Percentiles rank a stretch among this genome's conserved stretches.
phyloP scores from a whole-genome alignment of 2,797 vertebrate genomes.

The Acanthiza pusilla region DNA sequence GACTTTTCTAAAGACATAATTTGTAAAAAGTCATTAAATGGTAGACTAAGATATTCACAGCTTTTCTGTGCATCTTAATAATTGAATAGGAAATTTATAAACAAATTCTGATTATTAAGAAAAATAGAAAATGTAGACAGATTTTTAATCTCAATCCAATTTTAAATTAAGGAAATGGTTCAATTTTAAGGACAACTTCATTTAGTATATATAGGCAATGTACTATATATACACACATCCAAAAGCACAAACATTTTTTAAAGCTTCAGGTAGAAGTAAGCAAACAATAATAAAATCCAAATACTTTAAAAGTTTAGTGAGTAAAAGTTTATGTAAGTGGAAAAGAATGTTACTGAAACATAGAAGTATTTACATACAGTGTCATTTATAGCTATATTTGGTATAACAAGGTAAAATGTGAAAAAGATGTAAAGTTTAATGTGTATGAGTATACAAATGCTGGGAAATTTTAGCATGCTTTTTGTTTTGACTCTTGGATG shows the following conservation, averaged over 20 bases:
- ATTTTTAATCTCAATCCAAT: not conserved
- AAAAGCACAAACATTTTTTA: not conserved
- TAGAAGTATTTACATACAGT: not conserved
- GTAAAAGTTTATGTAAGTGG: not conserved
- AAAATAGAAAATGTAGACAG: not conserved
- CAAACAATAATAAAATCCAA: not conserved
- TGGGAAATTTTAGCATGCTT: not conserved
- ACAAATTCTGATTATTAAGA: not conserved
- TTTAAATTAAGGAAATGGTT: not conserved
- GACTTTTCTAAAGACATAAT: not conserved
- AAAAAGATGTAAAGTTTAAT: not conserved
- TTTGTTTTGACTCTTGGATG: not conserved
- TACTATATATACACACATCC: rapidly evolving
- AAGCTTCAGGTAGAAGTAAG: rapidly evolving
- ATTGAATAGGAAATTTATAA: not conserved
- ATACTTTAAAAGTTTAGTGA: not conserved
- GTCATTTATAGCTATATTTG: not conserved
- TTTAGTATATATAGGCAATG: not conserved
- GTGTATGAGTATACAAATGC: not conserved
- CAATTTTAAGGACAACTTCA: not conserved
- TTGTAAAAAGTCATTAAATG: not conserved
- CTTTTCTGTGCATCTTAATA: not conserved
- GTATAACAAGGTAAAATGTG: not conserved
- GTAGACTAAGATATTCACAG: not conserved
- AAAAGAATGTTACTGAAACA: not conserved